phyloP scores from a whole-genome alignment of 2,797 vertebrate genomes.

The Hippoglossus hippoglossus region DNA sequence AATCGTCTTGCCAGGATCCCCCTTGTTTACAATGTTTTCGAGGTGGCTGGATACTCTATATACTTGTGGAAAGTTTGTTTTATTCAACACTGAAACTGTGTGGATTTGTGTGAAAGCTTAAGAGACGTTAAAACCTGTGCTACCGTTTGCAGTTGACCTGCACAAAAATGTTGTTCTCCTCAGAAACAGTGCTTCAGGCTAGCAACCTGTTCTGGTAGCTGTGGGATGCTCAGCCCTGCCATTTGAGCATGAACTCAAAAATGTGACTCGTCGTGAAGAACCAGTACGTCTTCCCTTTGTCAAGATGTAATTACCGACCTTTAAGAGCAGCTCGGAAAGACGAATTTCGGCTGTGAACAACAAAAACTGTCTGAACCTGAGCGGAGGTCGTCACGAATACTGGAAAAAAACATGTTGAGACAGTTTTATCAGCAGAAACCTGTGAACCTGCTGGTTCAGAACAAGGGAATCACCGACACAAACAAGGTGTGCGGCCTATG shows the following conservation, averaged over 20 bases:
- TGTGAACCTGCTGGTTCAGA: no score
- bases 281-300: conserved; percentile 38
- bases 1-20: no score
- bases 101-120: background rate
- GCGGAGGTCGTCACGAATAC: background rate
- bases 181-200: no score
- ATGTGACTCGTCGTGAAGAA: conserved; percentile 34
- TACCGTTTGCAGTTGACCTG: background rate
- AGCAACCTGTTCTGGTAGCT: background rate
- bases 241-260: background rate
- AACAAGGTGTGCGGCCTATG: background rate
- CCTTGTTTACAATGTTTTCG: no score
- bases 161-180: background rate
- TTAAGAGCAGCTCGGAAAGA: background rate
- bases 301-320: background rate
- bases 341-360: background rate
- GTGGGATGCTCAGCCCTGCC: no score
- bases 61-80: no score
- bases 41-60: no score
- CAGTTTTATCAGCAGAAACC: background rate
- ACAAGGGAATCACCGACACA: background rate
- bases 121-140: background rate
- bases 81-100: no score
- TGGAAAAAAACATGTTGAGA: background rate
- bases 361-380: conserved; percentile 18